Base-by-base conservation (phyloP, 2,113 vertebrate genomes). In the Steatornis caripensis region DNA sequence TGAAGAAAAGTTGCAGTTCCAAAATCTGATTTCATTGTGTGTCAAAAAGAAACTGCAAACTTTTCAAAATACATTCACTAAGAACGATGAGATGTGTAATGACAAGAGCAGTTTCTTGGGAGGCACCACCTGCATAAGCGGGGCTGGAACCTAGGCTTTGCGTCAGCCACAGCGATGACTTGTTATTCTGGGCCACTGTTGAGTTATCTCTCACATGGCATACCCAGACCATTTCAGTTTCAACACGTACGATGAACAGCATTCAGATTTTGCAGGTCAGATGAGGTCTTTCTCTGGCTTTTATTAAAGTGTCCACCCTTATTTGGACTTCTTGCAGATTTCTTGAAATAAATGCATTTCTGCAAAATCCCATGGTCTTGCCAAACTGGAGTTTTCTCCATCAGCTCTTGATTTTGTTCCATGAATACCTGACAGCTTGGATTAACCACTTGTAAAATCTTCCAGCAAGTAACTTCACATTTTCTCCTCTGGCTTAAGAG, bases 101-200 rank as follows among this genome's bases (percentile, higher is more conserved):
- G 51, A 81, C 46, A 81, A 30, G 60, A 60, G 7, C 1, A 0
- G 4, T 51, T 29, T 68, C 17, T 34, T 78, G 89, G 18, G 43
- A 32, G 43, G 21, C 0, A 1, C 8, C 0, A 0, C 0, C 0
- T 37, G 37, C 68, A 36, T 26, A 66, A 66, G 24, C 58, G 61
- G 71, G 21, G 32, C 49, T 90, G 83, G 64, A 74, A 34, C 64
- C 29, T 1, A 2, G 72, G 20, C 37, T 89, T 87, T 4, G 0
- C 9, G 2, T 54, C 2, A 4, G 7, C 71, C 71, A 32, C 0
- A 0, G 49, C 3, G 10, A 6, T 15, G 36, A 15, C 11, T 32
- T 64, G 34, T 58, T 87, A 12, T 84, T 71, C 64, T 75, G 43
- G 24, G 68, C 72, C 5, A 3, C 17, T 4, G 4, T 9, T 29